Evolutionary conservation across 2,113 vertebrate species (phyloP).

Genomic region (Dicerorhinus sumatrensis): DNA sequence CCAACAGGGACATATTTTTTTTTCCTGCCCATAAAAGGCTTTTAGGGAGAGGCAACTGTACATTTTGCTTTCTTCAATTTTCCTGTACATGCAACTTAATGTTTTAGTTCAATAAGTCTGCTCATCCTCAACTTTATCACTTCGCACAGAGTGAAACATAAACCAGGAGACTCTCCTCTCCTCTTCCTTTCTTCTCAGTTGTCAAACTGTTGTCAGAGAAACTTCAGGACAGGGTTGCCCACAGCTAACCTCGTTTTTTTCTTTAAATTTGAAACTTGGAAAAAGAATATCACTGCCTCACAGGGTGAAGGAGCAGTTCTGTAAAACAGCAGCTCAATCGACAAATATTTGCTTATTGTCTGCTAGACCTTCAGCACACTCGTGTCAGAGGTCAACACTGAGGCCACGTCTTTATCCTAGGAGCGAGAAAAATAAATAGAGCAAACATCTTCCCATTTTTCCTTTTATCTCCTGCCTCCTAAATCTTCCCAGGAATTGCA

Average conservation of each 20-base stretch:
- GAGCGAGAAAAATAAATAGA: not conserved
- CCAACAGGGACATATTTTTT: not conserved
- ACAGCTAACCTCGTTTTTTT: conserved; percentile 46
- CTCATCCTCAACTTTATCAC: not conserved
- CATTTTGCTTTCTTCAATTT: conserved; percentile 44
- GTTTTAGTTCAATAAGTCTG: not conserved
- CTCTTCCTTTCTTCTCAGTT: not conserved
- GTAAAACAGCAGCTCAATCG: not conserved
- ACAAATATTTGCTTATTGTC: not conserved
- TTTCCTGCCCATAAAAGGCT: not conserved
- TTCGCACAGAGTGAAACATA: not conserved
- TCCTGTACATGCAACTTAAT: not conserved
- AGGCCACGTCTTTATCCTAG: not conserved
- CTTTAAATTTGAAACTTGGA: conserved; percentile 27
- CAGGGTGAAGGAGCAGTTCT: not conserved
- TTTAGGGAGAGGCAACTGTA: not conserved
- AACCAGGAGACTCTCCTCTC: not conserved
- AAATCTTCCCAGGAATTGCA: not conserved
- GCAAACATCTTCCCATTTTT: not conserved
- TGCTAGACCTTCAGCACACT: not conserved
- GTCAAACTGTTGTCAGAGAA: conserved; percentile 31
- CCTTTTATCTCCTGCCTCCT: not conserved
- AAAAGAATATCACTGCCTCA: not conserved
- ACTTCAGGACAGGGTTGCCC: not conserved
- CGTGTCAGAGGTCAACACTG: not conserved